Evolutionary conservation across 2,113 vertebrate genomes (phyloP).

Genomic region (Recurvirostra avosetta): DNA sequence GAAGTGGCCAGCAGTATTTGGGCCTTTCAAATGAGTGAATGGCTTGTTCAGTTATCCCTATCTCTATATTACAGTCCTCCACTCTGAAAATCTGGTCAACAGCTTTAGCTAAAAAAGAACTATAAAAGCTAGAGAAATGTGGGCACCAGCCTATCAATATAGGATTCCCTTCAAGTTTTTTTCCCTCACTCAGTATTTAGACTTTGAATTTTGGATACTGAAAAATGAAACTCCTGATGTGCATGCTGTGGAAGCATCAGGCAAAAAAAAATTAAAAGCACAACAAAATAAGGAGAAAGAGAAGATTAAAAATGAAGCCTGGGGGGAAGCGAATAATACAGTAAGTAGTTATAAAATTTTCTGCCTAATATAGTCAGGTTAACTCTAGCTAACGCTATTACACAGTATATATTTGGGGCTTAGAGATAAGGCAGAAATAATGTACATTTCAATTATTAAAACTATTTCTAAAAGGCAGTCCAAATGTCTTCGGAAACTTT

Average conservation of each 20-base stretch:
- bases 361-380: slow-evolving; percentile 39
- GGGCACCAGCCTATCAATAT: not conserved
- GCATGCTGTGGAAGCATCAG: not conserved
- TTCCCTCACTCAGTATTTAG: not conserved
- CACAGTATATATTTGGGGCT: not conserved
- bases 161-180: not conserved
- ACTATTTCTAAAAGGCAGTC: slow-evolving; percentile 25
- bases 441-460: slow-evolving; percentile 44
- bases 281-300: slow-evolving; percentile 25
- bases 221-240: not conserved
- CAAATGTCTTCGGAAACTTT: not conserved
- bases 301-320: slow-evolving; percentile 31
- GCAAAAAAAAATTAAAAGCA: not conserved
- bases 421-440: slow-evolving; percentile 35
- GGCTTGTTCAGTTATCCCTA: not conserved
- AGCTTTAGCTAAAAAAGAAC: not conserved
- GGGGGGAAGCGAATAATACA: not conserved
- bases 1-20: not conserved
- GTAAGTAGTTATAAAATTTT: slow-evolving; percentile 55
- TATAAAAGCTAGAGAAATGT: not conserved
- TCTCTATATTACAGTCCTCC: not conserved
- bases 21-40: not conserved
- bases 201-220: not conserved
- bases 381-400: slow-evolving; percentile 35
- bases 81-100: not conserved